A percentile compares a stretch with the other conserved stretches of the same genome.
Evolutionary conservation across 2,888 invertebrate species (phyloP).

Genomic region (Xanthia icteritia): DNA sequence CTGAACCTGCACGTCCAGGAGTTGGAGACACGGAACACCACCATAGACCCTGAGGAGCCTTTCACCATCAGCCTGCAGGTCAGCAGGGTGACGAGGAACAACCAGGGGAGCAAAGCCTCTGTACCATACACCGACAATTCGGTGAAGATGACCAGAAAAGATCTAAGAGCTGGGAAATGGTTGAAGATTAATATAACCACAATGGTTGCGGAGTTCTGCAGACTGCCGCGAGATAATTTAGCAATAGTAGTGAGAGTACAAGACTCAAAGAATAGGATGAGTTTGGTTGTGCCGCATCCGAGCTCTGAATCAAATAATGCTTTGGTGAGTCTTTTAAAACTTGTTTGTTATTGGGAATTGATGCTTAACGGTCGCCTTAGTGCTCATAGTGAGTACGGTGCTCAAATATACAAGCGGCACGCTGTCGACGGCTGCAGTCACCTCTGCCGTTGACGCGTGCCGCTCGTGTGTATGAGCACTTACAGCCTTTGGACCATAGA

Average conservation of each 20-base stretch:
- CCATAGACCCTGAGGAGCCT: constrained; percentile 79
- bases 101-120: constrained; percentile 83
- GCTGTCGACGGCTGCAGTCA: too few species aligned
- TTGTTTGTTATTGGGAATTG: background rate
- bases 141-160: constrained; percentile 87
- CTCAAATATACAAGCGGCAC: too few species aligned
- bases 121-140: constrained; percentile 83
- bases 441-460: too few species aligned
- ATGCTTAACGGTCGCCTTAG: background rate
- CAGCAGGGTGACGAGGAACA: constrained; percentile 84
- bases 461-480: background rate
- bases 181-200: constrained; percentile 93
- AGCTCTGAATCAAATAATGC: constrained; percentile 89
- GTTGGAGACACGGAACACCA: constrained; percentile 81
- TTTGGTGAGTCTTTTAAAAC: constrained; percentile 78
- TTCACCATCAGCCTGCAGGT: constrained; percentile 84
- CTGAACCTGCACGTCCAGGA: constrained; percentile 93
- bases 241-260: constrained; percentile 94
- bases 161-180: constrained; percentile 92
- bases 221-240: constrained; percentile 93
- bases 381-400: too few species aligned
- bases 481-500: too few species aligned
- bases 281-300: constrained; percentile 93
- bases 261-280: constrained; percentile 91
- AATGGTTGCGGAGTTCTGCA: constrained; percentile 94